Evolutionary conservation across 35 echinoderm and acorn worm genomes (phyloP), one percentile per base, ranked within the genome.

Genomic region (Holothuria glaberrima): DNA sequence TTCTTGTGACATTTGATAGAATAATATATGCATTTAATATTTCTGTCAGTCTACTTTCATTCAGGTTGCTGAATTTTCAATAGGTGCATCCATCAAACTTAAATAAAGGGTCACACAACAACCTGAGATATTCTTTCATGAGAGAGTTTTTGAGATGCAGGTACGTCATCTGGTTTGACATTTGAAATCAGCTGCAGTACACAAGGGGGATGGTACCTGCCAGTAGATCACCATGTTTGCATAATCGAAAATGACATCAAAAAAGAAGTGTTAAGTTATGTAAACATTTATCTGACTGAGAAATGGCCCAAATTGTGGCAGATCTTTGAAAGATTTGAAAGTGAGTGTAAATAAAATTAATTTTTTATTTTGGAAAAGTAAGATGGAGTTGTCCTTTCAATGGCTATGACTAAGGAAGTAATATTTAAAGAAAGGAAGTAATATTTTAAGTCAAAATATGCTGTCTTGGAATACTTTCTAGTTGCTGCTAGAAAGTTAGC

Each of bases 211-310:
- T 38, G 80, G 56, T 24, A 61, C 80, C 59, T 84, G 80, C 80
- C 80, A 84, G 20, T 84, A 58, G 26, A n/a, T 61, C 59, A 38
- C 13, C 30, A 63, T 33, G 25, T 84, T 61, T 84, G 80, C 80
- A 84, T 84, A 84, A 84, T 84, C 46, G 80, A 84, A 84, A 84
- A 84, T 33, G 80, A 84, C 80, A 84, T 58, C 54, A 84, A 54
- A 78, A 63, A 20, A 59, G 46, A 63, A 63, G 80, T 84, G 80
- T 84, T 48, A 61, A 46, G 80, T 63, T 84, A 84, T 63, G 80
- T 58, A 84, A 84, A 84, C 80, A 84, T 84, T 84, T 48, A 61
- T 61, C 80, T 61, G 29, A 16, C 50, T 54, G 50, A 54, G 50
- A 54, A 54, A 12, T 54, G 50, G 5, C 50, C 50, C 50, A 54